Evolutionary conservation across 2,113 vertebrate species (phyloP).

Genomic region (Crotalus tigris): DNA sequence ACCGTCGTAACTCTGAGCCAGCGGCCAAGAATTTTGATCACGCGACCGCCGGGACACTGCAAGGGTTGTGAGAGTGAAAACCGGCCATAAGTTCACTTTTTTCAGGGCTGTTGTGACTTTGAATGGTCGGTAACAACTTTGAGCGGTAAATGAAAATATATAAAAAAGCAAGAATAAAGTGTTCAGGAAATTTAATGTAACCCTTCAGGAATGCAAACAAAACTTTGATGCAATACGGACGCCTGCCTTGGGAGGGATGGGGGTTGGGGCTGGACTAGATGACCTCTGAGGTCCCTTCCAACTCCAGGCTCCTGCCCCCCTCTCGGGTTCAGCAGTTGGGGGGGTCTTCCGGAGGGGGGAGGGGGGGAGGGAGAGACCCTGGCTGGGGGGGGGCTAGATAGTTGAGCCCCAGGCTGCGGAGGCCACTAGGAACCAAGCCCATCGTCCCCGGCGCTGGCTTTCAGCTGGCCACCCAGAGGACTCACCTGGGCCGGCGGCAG

Average conservation of each 20-base stretch:
- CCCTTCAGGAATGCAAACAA: too few species aligned
- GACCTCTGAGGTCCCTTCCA: background rate
- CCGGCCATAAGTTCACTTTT: background rate
- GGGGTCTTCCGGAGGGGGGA: background rate
- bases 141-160: background rate
- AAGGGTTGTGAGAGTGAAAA: background rate
- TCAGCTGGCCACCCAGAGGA: background rate
- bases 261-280: background rate
- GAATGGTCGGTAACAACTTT: background rate
- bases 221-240: background rate
- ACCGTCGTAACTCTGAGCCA: too few species aligned
- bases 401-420: background rate
- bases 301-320: background rate
- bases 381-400: background rate
- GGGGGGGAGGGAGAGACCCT: too few species aligned
- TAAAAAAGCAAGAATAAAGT: background rate
- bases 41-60: rapidly evolving
- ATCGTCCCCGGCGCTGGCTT: background rate
- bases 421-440: background rate
- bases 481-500: constrained; percentile 74
- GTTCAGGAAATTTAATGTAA: background rate
- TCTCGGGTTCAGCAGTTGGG: background rate
- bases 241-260: too few species aligned
- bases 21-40: too few species aligned
- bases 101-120: background rate